Percentiles rank a stretch among this genome's conserved stretches.
Conservation (phyloP, 2,888 invertebrate species). For the Aporophyla lueneburgensis region DNA sequence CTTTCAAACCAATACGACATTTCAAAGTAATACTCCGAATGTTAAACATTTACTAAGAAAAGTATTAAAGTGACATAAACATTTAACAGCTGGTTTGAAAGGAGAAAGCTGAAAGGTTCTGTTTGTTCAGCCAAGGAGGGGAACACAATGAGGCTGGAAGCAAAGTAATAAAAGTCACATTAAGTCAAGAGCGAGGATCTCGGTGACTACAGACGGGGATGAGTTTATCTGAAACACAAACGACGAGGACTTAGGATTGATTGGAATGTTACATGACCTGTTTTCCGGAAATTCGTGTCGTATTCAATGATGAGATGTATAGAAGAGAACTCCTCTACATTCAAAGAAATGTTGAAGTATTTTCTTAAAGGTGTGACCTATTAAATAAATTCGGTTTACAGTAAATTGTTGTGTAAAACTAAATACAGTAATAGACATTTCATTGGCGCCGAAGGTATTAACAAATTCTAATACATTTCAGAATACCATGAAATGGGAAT, state of each 20-base stretch:
- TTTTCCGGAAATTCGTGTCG: constrained; percentile 15
- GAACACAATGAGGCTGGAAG: constrained; percentile 82
- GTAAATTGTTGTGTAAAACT: constrained; percentile 29
- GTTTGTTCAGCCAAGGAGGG: constrained; percentile 74
- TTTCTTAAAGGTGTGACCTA: constrained; percentile 4
- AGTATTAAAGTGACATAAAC: constrained; percentile 71
- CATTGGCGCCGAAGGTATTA: constrained; percentile 28
- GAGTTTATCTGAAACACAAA: constrained; percentile 76
- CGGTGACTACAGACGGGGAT: constrained; percentile 71
- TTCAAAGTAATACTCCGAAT: constrained; percentile 40
- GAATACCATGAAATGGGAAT: constrained; percentile 62
- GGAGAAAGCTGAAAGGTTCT: constrained; percentile 72
- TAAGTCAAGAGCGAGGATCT: constrained; percentile 85
- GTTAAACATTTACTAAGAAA: constrained; percentile 59
- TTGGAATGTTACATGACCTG: constrained; percentile 31
- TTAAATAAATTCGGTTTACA: constrained; percentile 17
- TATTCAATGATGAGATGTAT: not conserved
- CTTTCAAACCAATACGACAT: constrained; percentile 35
- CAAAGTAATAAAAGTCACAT: constrained; percentile 88
- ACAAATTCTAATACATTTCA: constrained; percentile 54
- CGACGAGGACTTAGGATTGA: constrained; percentile 42
- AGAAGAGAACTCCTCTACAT: not conserved
- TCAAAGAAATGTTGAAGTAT: not conserved
- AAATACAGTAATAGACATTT: constrained; percentile 31
- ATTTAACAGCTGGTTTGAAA: constrained; percentile 67